Evolutionary conservation across 2,888 invertebrate genomes (phyloP), one percentile per base, ranked within the genome.

Genomic region (Synergus japonicus): DNA sequence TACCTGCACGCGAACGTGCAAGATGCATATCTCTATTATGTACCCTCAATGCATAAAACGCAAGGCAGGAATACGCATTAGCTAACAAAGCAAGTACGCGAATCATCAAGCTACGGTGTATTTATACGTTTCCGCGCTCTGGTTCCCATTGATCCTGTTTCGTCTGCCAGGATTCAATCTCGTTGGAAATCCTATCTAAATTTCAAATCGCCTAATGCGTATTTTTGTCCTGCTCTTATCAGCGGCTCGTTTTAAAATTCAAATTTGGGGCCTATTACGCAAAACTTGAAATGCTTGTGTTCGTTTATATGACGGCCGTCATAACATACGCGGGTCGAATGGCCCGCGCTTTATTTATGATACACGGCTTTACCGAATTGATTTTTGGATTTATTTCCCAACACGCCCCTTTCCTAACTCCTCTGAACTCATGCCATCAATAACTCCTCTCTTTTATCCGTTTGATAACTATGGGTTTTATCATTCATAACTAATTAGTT

Each of bases 151-250:
- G 73, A 73, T 73, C 76, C 79, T 78, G 83, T 82, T 83, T 83
- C 78, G 79, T 77, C 76, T 78, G 79, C 43, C 79, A 49, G 76
- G 80, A 79, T 80, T 82, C 83, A 79, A 85, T 84, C 82, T 79
- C 79, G 78, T 78, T 65, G 76, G 81, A 76, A 66, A 69, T 80
- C 82, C 81, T 83, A 90, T 91, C 88, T 90, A 88, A 90, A 91
- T 90, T 91, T 90, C 88, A 91, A 91, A 91, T 91, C 86, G 85
- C 85, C 89, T 91, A 91, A 91, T 91, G 91, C 90, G 89, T 90
- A 91, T 91, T 91, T 91, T 91, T 91, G 87, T 87, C 81, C 78
- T 73, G 82, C 82, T 85, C 88, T 89, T 90, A 89, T 90, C 90
- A 87, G 83, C 80, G 78, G 77, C 79, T 66, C 76, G 86, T 86